A percentile compares a stretch with the other conserved stretches of the same genome.
Evolutionary conservation across 2,888 invertebrate species (phyloP).

Genomic region (Mamestra brassicae): DNA sequence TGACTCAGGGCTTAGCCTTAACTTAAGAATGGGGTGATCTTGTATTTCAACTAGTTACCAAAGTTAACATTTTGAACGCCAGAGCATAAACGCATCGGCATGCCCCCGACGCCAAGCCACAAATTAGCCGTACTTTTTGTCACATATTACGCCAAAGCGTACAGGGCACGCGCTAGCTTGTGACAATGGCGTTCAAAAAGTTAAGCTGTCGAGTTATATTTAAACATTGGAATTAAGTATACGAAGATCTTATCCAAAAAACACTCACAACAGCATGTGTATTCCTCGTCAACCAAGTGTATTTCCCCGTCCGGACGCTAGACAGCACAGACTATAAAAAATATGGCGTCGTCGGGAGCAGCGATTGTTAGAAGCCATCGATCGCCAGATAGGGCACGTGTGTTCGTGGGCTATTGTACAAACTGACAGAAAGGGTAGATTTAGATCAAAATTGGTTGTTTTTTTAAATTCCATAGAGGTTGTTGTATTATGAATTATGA

Average conservation of each 20-base stretch:
- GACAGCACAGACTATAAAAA: conserved; percentile 32
- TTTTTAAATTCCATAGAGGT: conserved; percentile 20
- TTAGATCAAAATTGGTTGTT: conserved; percentile 49
- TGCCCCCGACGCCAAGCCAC: no score
- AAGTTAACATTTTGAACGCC: no score
- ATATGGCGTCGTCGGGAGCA: conserved; percentile 59
- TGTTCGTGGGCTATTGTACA: conserved; percentile 48
- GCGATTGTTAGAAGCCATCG: conserved; percentile 55
- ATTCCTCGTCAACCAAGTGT: conserved; percentile 10
- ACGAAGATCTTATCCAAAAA: background rate
- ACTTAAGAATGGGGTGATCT: no score
- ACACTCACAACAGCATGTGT: background rate
- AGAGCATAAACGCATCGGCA: no score
- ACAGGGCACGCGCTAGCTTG: no score
- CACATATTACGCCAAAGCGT: no score
- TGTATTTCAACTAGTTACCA: no score
- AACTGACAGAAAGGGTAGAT: conserved; percentile 59
- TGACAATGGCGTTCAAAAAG: no score
- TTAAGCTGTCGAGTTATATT: no score
- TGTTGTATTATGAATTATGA: background rate
- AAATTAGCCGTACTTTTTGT: no score
- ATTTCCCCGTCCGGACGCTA: conserved; percentile 34
- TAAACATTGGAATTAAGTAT: no score
- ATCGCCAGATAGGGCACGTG: conserved; percentile 67
- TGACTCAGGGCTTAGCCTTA: no score